A percentile compares a stretch with the other conserved stretches of the same genome.
Conservation (phyloP, 2,113 vertebrate genomes). For the Microcebus lehilahytsara region DNA sequence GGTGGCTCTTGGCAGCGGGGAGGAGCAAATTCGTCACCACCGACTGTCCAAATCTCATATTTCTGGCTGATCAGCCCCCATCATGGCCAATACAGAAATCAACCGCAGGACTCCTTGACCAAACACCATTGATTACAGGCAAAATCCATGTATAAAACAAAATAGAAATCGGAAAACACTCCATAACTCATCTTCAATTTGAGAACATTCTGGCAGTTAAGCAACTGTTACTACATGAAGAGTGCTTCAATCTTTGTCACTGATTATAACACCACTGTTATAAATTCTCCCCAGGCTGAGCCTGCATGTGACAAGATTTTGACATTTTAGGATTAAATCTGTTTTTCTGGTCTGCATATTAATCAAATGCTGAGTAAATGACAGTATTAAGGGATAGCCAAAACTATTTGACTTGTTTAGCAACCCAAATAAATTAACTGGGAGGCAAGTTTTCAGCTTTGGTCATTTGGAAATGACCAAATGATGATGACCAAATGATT, state of each 20-base stretch:
- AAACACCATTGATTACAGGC: no score
- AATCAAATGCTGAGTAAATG: neutral
- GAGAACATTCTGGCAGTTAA: neutral
- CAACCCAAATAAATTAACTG: neutral
- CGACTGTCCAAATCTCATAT: neutral
- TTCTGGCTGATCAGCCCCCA: neutral
- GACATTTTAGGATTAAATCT: neutral
- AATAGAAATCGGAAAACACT: neutral
- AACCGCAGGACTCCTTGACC: neutral
- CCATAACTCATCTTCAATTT: neutral
- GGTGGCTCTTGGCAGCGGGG: neutral
- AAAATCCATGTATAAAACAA: neutral
- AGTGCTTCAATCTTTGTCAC: neutral
- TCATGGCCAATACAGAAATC: neutral
- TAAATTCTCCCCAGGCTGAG: neutral
- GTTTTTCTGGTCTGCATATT: neutral
- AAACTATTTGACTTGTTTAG: neutral
- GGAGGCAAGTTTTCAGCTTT: neutral
- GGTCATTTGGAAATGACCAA: neutral
- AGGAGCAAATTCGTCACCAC: neutral
- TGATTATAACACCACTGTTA: neutral
- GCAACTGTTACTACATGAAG: neutral
- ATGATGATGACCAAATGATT: no score
- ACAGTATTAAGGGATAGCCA: neutral
- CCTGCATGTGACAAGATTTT: neutral